Conservation (phyloP, 2,797 vertebrate genomes). For the Xerus rutilus region DNA sequence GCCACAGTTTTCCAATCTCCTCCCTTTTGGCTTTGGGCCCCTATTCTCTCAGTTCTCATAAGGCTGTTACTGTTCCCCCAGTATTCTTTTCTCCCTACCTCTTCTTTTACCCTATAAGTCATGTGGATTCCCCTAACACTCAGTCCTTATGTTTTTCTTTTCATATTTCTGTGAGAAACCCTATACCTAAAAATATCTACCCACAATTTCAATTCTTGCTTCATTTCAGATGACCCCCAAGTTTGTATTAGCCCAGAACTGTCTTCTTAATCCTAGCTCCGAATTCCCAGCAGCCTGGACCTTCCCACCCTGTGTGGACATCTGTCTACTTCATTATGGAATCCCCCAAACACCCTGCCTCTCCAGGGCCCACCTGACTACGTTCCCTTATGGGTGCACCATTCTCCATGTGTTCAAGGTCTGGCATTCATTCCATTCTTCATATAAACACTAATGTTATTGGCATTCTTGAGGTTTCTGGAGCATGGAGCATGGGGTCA, state of each 20-base stretch:
- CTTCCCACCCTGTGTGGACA: too few species aligned
- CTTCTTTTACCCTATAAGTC: not conserved
- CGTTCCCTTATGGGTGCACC: not conserved
- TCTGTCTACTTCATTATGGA: too few species aligned
- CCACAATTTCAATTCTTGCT: not conserved
- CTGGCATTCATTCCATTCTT: not conserved
- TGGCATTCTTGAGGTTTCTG: not conserved
- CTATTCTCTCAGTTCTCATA: not conserved
- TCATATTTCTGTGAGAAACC: not conserved
- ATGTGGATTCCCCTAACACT: rapidly evolving
- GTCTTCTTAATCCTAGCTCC: not conserved
- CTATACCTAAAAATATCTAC: not conserved
- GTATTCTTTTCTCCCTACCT: not conserved
- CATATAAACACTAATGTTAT: not conserved
- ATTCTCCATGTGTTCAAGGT: not conserved
- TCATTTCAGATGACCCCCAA: not conserved
- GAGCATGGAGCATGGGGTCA: too few species aligned
- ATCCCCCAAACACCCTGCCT: too few species aligned
- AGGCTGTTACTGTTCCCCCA: not conserved
- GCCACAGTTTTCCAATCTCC: rapidly evolving
- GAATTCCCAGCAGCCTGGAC: not conserved
- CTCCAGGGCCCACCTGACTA: not conserved
- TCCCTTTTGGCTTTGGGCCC: too few species aligned
- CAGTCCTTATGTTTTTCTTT: not conserved
- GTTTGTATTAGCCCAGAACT: not conserved